Base-by-base conservation (phyloP, 2,113 vertebrate genomes). In the Hippocampus comes region DNA sequence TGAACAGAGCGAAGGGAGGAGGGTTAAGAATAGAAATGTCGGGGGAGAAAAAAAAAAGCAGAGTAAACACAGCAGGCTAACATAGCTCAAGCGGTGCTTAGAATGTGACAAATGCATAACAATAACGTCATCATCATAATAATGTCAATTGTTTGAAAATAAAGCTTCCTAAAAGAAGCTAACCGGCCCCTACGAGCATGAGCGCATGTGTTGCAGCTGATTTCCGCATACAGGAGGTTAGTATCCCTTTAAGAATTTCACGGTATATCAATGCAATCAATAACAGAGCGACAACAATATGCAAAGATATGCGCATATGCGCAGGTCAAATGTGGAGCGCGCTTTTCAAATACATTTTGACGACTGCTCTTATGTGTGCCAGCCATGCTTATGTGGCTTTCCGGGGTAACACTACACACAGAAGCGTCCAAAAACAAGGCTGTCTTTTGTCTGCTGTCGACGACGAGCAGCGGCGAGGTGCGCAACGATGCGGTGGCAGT, bases 301-400 rank as follows among this genome's bases (percentile, higher is more conserved):
- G 90, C 90, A 91, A 91, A 91, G 89, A 91, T 90, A 91, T 91
- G 90, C 90, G 90, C 90, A 91, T 91, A 91, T 91, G 90, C 90
- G 90, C 90, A 90, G 89, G 90, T 90, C 90, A 91, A 90, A 91
- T 91, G 89, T 91, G 89, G 89, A 91, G 90, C 90, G 90, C 90
- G 90, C 87, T 89, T 91, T 92, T 91, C 91, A 89, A 91, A 91
- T 90, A 87, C 87, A 89, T 90, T 92, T 91, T 90, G 90, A 91
- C 90, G 88, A 90, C 90, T 90, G 90, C 83, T 87, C 86, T 89
- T 90, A 86, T 90, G 85, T 87, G 81, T 89, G 86, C 89, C 86
- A 90, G 89, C 78, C 81, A 74, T 74, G 74, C 85, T 83, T 82
- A 61, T 61, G 68, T 70, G 81, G 82, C 80, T 64, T 59, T 42